Base-by-base conservation (phyloP, 2,113 vertebrate genomes). In the Cryptotis parvus region DNA sequence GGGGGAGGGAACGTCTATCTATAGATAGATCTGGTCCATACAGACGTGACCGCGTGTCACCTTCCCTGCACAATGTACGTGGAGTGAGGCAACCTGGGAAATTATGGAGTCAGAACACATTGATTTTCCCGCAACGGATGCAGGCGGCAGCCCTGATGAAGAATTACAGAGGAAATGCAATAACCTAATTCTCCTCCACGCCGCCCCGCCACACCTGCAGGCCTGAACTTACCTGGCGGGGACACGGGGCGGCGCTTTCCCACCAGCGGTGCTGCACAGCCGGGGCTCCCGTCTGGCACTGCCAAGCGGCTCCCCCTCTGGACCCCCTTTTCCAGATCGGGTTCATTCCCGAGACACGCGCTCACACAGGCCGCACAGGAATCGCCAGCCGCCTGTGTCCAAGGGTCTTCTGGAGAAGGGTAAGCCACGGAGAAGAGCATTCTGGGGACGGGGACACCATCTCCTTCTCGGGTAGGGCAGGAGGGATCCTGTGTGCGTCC, bases 91-190 rank as follows among this genome's bases (percentile, higher is more conserved):
- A 99, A 98, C 99, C 96, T 98, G 99, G 99, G 99, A 99, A 99
- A 99, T 99, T 98, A 99, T 96, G 95, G 98, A 98, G 98, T 98
- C 98, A 98, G 98, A 99, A 98, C 95, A 97, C 98, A 99, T 99
- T 98, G 99, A 99, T 99, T 99, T 99, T 98, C 72, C 96, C 88
- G 97, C 91, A 97, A 97, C 96, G 97, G 96, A 97, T 94, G 90
- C 89, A 96, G 96, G 97, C 97, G 0, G 96, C 96, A 93, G 97
- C 96, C 95, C 97, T 96, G 97, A 98, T 97, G 96, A 98, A 97
- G 98, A 98, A 98, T 98, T 97, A 98, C 98, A 92, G 95, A 96
- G 96, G 96, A 97, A 97, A 97, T 80, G 93, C 95, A 97, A 97
- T 97, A 97, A 97, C 97, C 96, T 97, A 95, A 96, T 97, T 98